phyloP scores from a whole-genome alignment of 2,113 vertebrate genomes.

The Manacus vitellinus region DNA sequence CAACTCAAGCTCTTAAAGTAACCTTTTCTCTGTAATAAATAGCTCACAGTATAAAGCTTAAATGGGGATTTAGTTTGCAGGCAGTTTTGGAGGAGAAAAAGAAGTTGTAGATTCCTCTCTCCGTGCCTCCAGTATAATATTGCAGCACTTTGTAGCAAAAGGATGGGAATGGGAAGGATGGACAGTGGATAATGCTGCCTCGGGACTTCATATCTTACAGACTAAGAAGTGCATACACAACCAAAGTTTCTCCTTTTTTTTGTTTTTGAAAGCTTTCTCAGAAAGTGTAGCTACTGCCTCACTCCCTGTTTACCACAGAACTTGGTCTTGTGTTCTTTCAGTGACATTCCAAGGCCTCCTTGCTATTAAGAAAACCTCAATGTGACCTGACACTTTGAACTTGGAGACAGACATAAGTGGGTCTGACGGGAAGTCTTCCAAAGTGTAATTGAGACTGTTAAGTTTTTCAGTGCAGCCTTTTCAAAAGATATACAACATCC shows the following conservation, averaged over 20 bases:
- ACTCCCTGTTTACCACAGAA: background rate
- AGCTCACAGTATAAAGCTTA: background rate
- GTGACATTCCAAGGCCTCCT: background rate
- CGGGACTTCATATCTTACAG: background rate
- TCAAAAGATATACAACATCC: background rate
- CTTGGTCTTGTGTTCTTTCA: background rate
- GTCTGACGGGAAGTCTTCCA: background rate
- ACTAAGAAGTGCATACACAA: background rate
- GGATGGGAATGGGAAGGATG: background rate
- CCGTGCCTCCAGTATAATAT: background rate
- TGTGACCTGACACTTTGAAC: background rate
- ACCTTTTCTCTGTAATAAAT: background rate
- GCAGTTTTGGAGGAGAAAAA: background rate
- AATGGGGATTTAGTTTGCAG: background rate
- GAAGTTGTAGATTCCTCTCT: background rate
- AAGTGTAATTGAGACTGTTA: background rate
- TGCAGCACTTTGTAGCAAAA: background rate
- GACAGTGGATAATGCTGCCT: background rate
- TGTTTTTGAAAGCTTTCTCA: background rate
- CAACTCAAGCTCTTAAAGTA: background rate
- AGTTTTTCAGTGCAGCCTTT: background rate
- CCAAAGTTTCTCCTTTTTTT: background rate
- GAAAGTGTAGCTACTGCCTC: background rate
- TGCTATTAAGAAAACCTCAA: background rate
- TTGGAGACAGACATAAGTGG: accelerated